Conservation (phyloP, 2,888 invertebrate genomes). For the Leptinotarsa tumamoca region DNA sequence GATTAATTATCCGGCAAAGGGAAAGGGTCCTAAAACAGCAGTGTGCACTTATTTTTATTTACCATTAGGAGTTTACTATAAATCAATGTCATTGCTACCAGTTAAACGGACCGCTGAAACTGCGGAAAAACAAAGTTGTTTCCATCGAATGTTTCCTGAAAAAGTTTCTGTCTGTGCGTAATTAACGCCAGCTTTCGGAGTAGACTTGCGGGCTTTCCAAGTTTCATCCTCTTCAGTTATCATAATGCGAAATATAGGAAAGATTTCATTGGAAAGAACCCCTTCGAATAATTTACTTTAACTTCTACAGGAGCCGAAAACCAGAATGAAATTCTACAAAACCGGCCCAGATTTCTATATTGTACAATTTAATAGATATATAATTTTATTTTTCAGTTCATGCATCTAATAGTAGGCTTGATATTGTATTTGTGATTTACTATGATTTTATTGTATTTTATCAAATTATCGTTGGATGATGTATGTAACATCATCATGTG, state of each 20-base stretch:
- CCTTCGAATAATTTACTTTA: too few relatives aligned
- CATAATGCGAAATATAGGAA: not conserved
- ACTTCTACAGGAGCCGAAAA: too few relatives aligned
- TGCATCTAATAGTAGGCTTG: too few relatives aligned
- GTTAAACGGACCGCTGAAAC: slow-evolving; percentile 19
- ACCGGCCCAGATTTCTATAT: too few relatives aligned
- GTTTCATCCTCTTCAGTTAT: not conserved
- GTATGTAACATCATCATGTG: too few relatives aligned
- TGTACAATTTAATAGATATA: too few relatives aligned
- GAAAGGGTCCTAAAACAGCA: slow-evolving; percentile 60
- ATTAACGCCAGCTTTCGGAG: not conserved
- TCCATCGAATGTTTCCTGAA: slow-evolving; percentile 16
- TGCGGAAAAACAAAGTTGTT: slow-evolving; percentile 23
- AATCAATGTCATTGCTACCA: slow-evolving; percentile 55
- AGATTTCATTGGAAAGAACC: too few relatives aligned
- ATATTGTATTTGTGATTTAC: too few relatives aligned
- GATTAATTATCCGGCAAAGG: slow-evolving; percentile 58
- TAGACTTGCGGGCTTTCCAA: not conserved
- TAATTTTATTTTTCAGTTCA: too few relatives aligned
- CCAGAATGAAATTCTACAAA: too few relatives aligned
- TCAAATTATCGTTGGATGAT: too few relatives aligned
- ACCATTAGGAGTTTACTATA: slow-evolving; percentile 63
- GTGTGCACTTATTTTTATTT: slow-evolving; percentile 66
- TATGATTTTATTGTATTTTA: too few relatives aligned
- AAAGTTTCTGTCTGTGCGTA: slow-evolving; percentile 18